These are phyloP conservation scores for Chiroxiphia lanceolata DNA, from an alignment of 2,797 vertebrate genomes.

Conservation along the genomic window DNA sequence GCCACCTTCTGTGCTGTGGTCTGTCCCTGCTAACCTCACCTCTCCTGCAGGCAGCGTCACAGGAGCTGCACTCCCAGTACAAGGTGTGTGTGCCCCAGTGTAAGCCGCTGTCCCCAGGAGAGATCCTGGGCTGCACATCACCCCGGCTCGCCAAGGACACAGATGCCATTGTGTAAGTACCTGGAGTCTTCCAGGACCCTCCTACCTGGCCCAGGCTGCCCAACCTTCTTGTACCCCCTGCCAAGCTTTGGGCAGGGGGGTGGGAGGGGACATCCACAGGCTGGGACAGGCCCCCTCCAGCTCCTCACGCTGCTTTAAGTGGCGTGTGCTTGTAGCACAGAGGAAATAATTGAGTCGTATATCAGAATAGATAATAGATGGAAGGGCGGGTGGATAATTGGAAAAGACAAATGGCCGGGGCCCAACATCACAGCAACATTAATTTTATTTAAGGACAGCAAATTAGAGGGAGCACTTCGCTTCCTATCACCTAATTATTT, in stretches of 20 bases:
- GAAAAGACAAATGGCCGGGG: conserved; percentile 79
- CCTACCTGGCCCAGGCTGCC: not conserved
- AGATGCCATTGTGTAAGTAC: conserved; percentile 91
- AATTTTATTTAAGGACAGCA: conserved; percentile 84
- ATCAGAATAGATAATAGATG: conserved; percentile 75
- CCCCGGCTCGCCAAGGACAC: conserved; percentile 83
- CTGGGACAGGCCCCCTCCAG: not conserved
- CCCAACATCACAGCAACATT: conserved; percentile 79
- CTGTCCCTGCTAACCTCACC: not conserved
- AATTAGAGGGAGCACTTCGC: conserved; percentile 78
- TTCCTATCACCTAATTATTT: conserved; percentile 85
- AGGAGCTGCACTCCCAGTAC: conserved; percentile 85
- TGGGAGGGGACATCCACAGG: fast-evolving
- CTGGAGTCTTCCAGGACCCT: not conserved
- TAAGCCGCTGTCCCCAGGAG: conserved; percentile 94
- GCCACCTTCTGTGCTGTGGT: fast-evolving
- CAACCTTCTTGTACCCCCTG: not conserved
- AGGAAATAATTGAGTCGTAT: conserved; percentile 76
- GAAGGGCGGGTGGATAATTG: conserved; percentile 74
- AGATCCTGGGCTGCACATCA: conserved; percentile 94
- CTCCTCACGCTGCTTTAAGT: not conserved
- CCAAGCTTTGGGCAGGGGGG: not conserved
- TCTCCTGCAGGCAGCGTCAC: conserved; percentile 69
- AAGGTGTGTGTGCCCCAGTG: conserved; percentile 90
- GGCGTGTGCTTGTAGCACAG: conserved; percentile 1